phyloP scores from a whole-genome alignment of 2,797 vertebrate genomes.

The Enteromius treurensis region DNA sequence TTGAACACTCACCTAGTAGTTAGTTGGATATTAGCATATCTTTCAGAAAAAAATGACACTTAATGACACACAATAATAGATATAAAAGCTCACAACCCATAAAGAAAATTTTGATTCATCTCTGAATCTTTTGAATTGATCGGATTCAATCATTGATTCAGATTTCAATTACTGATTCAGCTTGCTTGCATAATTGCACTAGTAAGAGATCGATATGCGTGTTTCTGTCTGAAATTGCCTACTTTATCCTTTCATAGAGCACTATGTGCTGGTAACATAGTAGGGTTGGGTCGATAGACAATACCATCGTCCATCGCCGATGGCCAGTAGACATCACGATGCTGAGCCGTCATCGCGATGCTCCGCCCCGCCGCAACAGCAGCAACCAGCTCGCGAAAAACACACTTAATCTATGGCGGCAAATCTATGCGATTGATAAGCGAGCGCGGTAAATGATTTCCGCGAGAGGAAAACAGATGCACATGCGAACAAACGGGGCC shows the following conservation, averaged over 20 bases:
- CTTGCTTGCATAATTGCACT: not conserved
- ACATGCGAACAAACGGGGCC: no score
- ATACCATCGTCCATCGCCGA: no score
- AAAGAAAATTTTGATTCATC: not conserved
- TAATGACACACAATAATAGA: not conserved
- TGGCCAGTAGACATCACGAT: no score
- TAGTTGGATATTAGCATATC: not conserved
- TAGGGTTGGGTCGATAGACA: no score
- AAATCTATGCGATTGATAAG: no score
- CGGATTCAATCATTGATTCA: not conserved
- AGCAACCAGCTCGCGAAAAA: no score
- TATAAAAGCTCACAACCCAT: not conserved
- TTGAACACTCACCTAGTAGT: not conserved
- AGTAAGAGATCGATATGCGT: not conserved
- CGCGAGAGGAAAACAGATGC: no score
- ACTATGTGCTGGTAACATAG: not conserved
- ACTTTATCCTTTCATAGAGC: not conserved
- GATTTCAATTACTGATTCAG: not conserved
- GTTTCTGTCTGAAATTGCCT: not conserved
- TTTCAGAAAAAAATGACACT: not conserved
- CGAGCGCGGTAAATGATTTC: no score
- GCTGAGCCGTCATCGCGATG: no score
- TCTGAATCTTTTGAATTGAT: not conserved
- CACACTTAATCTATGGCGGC: no score
- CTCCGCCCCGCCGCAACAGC: no score